phyloP scores from a whole-genome alignment of 2,113 vertebrate genomes.

The Pomatostomus ruficeps region DNA sequence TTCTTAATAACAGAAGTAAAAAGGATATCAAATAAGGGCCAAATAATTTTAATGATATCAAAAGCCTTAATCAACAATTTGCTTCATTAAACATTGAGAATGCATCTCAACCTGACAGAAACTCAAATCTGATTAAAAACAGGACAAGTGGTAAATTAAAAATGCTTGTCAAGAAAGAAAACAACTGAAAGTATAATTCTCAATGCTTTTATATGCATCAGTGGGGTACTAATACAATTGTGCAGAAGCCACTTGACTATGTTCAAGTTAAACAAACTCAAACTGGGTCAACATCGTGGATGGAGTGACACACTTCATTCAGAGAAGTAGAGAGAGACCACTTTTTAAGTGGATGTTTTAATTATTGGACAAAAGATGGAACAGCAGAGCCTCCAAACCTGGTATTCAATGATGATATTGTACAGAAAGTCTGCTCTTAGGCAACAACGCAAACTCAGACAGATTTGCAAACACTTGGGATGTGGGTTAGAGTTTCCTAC shows the following conservation, averaged over 20 bases:
- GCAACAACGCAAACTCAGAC: neutral
- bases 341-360: neutral
- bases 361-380: neutral
- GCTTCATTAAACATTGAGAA: conserved; percentile 49
- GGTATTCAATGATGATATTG: neutral
- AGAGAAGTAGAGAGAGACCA: neutral
- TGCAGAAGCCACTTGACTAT: conserved; percentile 35
- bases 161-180: conserved; percentile 46
- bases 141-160: conserved; percentile 55
- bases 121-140: conserved; percentile 44
- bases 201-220: neutral
- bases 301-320: neutral
- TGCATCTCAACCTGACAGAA: conserved; percentile 39
- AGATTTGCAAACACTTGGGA: neutral
- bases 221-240: conserved; percentile 35
- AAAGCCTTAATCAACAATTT: conserved; percentile 49
- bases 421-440: neutral
- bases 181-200: conserved; percentile 40
- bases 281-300: neutral
- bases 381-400: neutral
- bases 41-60: conserved; percentile 9
- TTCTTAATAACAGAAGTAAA: neutral
- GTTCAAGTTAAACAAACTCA: conserved; percentile 1
- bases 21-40: neutral
- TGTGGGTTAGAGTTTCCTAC: neutral